phyloP scores from a whole-genome alignment of 2,113 vertebrate species.

The Phylloscopus trochilus region DNA sequence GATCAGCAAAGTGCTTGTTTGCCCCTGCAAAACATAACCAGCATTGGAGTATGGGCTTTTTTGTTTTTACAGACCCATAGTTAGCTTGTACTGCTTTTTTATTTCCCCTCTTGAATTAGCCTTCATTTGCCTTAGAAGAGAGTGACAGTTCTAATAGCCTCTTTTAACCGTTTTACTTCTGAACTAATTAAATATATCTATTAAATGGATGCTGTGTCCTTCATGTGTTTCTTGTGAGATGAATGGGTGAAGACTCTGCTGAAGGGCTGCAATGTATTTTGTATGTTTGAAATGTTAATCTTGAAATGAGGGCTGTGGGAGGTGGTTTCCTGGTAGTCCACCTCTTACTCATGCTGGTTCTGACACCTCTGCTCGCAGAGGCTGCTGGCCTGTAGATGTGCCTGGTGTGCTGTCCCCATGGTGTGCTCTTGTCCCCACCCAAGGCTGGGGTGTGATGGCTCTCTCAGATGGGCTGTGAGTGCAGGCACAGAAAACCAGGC shows the following conservation, averaged over 20 bases:
- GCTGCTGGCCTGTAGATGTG: not conserved
- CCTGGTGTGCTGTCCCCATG: not conserved
- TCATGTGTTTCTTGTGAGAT: not conserved
- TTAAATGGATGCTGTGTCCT: rapidly evolving
- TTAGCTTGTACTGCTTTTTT: not conserved
- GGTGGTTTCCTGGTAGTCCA: constrained; percentile 30
- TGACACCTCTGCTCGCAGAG: not conserved
- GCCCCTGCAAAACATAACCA: not conserved
- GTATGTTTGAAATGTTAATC: not conserved
- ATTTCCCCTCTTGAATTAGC: not conserved
- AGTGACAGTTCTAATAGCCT: not conserved
- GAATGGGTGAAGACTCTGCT: not conserved
- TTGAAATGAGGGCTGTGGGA: constrained; percentile 7
- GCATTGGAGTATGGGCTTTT: not conserved
- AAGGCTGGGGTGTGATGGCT: not conserved
- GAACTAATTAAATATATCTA: not conserved
- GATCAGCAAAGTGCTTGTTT: not conserved
- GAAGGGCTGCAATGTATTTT: not conserved
- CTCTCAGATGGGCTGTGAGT: not conserved
- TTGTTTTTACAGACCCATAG: not conserved
- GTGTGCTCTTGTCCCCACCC: not conserved
- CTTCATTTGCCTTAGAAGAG: not conserved
- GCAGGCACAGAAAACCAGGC: not conserved
- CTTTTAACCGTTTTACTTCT: not conserved
- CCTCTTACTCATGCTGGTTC: not conserved